Evolutionary conservation across 1,140 invertebrate species (phyloP).

Genomic region (Nymphalis io): DNA sequence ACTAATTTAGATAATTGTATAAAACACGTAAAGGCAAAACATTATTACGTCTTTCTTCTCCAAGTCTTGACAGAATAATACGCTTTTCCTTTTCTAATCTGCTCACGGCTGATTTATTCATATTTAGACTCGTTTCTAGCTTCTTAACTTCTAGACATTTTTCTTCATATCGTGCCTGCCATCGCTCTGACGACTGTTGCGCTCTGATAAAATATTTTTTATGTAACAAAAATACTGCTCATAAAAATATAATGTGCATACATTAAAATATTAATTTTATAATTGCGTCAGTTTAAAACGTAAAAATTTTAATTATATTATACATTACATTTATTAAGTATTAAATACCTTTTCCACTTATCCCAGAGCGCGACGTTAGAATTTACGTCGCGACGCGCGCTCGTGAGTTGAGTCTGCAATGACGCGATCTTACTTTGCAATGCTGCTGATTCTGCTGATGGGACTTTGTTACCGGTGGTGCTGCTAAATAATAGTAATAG

Average conservation of each 20-base stretch:
- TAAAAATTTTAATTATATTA: too few species aligned
- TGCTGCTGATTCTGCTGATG: constrained; percentile 59
- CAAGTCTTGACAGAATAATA: constrained; percentile 55
- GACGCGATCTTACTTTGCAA: constrained; percentile 66
- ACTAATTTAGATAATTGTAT: neutral
- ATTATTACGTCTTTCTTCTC: constrained; percentile 63
- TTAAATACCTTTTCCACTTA: constrained; percentile 74
- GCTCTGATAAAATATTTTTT: constrained; percentile 51
- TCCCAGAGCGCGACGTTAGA: constrained; percentile 74
- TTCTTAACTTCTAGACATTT: constrained; percentile 74
- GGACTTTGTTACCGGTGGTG: constrained; percentile 61
- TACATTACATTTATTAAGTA: too few species aligned
- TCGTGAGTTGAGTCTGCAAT: constrained; percentile 64
- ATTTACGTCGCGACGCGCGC: constrained; percentile 58
- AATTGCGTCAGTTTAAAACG: too few species aligned
- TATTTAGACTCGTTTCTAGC: constrained; percentile 59
- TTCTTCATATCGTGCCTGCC: constrained; percentile 71
- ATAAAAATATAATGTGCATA: too few species aligned
- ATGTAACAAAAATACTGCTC: neutral
- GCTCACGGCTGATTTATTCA: constrained; percentile 59
- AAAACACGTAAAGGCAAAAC: neutral
- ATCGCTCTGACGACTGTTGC: constrained; percentile 72
- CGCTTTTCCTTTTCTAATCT: constrained; percentile 76
- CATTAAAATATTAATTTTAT: too few species aligned
- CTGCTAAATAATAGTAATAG: constrained; percentile 46